These are phyloP conservation scores for Ianthella basta DNA, from an alignment of 37 sponge, comb jelly and placozoan species.

Conservation along the genomic window DNA sequence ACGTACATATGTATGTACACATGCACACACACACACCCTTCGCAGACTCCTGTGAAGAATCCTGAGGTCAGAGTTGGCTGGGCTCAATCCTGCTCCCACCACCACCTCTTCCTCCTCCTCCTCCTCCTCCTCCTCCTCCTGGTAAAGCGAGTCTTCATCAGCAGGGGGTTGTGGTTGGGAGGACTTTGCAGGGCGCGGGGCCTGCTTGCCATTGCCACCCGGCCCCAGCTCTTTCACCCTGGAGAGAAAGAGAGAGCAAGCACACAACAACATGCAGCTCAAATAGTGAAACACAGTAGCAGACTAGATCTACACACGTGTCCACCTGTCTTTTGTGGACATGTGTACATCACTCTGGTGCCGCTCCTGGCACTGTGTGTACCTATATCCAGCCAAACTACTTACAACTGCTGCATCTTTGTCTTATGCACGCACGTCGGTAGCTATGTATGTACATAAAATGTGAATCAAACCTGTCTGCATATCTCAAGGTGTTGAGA, in stretches of 20 bases:
- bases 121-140: conserved; percentile 41
- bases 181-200: background rate
- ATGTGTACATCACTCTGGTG: too few species aligned
- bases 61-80: conserved; percentile 39
- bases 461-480: conserved; percentile 83
- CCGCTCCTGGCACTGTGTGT: too few species aligned
- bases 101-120: background rate
- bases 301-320: too few species aligned
- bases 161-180: background rate
- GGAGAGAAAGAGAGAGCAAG: background rate
- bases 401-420: too few species aligned
- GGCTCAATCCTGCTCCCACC: background rate
- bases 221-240: conserved; percentile 45
- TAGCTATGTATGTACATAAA: too few species aligned
- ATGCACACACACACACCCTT: conserved; percentile 26
- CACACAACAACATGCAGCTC: too few species aligned
- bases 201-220: background rate
- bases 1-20: background rate
- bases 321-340: too few species aligned
- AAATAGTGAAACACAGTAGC: too few species aligned
- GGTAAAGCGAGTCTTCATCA: background rate
- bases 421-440: too few species aligned
- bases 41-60: conserved; percentile 52
- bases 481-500: conserved; percentile 96
- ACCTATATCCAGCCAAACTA: too few species aligned